Evolutionary conservation across 1,140 invertebrate genomes (phyloP).

Genomic region (Drosophila pectinifera): DNA sequence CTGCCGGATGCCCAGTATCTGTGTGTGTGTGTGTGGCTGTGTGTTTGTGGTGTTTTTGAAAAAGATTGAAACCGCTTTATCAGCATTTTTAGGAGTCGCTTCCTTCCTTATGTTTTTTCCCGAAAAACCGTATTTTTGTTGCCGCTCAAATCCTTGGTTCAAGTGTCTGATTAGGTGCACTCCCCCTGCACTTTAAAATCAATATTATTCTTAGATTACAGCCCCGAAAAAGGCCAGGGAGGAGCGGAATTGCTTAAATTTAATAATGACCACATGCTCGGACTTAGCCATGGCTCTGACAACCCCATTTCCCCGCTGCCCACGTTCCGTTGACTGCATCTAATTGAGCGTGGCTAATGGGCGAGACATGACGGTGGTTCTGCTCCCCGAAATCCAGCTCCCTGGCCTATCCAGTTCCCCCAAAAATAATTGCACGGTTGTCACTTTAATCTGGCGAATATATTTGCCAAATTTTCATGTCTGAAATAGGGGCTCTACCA

Average conservation of each 20-base stretch:
- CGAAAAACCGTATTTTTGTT: constrained; percentile 76
- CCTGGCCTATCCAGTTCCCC: neutral
- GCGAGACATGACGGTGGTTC: constrained; percentile 21
- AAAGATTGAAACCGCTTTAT: constrained; percentile 70
- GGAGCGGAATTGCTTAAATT: constrained; percentile 58
- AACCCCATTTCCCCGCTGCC: constrained; percentile 39
- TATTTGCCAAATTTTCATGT: constrained; percentile 48
- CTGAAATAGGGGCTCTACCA: constrained; percentile 11
- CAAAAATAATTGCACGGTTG: constrained; percentile 18
- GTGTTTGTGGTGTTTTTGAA: constrained; percentile 67
- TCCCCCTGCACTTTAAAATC: constrained; percentile 74
- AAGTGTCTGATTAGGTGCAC: constrained; percentile 82
- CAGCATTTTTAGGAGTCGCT: constrained; percentile 76
- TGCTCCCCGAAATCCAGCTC: constrained; percentile 1
- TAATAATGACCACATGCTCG: constrained; percentile 70
- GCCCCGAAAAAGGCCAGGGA: constrained; percentile 33
- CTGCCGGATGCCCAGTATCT: constrained; percentile 20
- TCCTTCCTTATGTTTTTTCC: constrained; percentile 56
- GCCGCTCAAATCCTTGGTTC: constrained; percentile 78
- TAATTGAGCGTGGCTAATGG: constrained; percentile 77
- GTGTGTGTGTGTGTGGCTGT: constrained; percentile 33
- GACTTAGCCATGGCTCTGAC: constrained; percentile 27
- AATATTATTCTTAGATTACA: constrained; percentile 82
- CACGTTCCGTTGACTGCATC: constrained; percentile 59
- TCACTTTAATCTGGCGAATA: constrained; percentile 17